phyloP scores from a whole-genome alignment of 2,797 vertebrate species.

The Hipposideros larvatus region DNA sequence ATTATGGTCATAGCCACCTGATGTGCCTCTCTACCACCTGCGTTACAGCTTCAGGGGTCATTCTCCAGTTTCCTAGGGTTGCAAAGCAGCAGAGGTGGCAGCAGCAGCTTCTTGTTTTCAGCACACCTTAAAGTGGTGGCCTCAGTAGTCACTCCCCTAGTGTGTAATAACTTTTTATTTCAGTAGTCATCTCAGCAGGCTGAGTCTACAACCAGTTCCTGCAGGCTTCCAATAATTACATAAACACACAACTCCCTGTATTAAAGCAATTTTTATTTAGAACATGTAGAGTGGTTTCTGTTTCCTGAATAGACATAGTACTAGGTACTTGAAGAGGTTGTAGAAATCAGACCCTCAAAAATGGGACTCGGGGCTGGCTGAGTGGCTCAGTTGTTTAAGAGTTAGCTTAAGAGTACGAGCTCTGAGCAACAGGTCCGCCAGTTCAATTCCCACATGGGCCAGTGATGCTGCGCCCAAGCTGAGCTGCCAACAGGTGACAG shows the following conservation, averaged over 20 bases:
- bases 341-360: constrained; percentile 2
- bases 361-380: neutral
- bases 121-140: neutral
- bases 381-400: too few relatives aligned
- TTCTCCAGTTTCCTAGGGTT: neutral
- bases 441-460: too few relatives aligned
- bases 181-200: neutral
- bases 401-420: too few relatives aligned
- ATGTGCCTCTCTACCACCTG: neutral
- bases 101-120: neutral
- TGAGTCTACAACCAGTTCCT: neutral
- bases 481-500: too few relatives aligned
- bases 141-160: neutral
- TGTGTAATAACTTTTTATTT: neutral
- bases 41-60: neutral
- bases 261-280: neutral
- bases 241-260: neutral
- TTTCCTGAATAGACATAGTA: neutral
- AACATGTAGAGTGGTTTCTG: neutral
- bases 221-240: neutral
- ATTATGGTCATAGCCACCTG: neutral
- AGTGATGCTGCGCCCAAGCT: too few relatives aligned
- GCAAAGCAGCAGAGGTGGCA: neutral
- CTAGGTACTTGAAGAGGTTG: neutral
- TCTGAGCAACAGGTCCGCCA: too few relatives aligned